These are phyloP conservation scores for Ophion obscuratus DNA, from an alignment of 2,888 invertebrate genomes.

Conservation along the genomic window DNA sequence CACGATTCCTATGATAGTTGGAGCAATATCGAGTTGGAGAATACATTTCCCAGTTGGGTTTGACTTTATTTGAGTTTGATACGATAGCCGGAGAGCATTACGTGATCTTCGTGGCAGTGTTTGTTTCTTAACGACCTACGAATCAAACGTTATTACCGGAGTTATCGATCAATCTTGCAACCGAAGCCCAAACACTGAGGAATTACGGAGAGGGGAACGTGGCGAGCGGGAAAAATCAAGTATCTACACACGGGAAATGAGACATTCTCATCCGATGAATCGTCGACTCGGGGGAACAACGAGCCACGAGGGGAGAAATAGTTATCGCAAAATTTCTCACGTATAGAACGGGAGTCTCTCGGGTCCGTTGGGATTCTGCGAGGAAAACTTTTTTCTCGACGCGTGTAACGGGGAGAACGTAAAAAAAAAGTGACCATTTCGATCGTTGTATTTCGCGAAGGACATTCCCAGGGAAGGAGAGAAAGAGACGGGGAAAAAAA, in stretches of 20 bases:
- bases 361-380: constrained; percentile 21
- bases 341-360: constrained; percentile 43
- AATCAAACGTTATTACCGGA: constrained; percentile 19
- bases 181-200: neutral
- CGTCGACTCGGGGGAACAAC: constrained; percentile 25
- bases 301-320: constrained; percentile 14
- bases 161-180: constrained; percentile 4
- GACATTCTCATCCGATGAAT: constrained; percentile 37
- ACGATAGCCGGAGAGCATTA: neutral
- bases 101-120: constrained; percentile 32
- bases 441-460: neutral
- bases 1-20: constrained; percentile 34
- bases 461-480: neutral
- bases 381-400: constrained; percentile 42
- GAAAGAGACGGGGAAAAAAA: neutral
- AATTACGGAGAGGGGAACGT: neutral
- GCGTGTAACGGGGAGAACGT: constrained; percentile 3
- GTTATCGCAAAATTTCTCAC: constrained; percentile 42
- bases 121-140: constrained; percentile 22
- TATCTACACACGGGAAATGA: neutral
- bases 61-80: constrained; percentile 4
- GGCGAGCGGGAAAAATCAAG: neutral
- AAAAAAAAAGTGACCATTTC: constrained; percentile 7
- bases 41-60: neutral
- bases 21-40: constrained; percentile 25